Conservation (phyloP, 2,113 vertebrate species). For the Cebidichthys violaceus region DNA sequence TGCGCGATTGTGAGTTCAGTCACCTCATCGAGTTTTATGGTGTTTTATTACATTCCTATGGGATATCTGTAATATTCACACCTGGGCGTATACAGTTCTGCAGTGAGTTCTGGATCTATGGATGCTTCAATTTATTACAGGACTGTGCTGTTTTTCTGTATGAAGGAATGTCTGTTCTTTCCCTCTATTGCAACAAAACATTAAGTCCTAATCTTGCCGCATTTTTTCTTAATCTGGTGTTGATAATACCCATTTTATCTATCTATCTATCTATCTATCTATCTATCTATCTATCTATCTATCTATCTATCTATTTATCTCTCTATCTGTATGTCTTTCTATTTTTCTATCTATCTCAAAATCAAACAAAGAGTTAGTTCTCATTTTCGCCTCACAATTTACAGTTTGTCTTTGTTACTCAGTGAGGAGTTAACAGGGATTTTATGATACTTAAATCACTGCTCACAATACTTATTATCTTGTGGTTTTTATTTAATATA, state of each 20-base stretch:
- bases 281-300: not conserved
- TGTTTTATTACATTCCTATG: not conserved
- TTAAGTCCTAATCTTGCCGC: not conserved
- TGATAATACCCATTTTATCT: not conserved
- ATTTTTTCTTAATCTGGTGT: not conserved
- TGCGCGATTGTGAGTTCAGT: conserved; percentile 20
- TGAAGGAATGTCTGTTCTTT: not conserved
- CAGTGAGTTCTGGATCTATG: not conserved
- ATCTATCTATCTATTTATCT: not conserved
- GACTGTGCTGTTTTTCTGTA: not conserved
- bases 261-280: not conserved
- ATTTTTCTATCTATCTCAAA: not conserved
- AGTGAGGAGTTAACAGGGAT: not conserved
- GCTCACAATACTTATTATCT: not conserved
- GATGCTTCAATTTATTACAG: not conserved
- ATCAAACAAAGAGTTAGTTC: not conserved
- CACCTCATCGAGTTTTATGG: not conserved
- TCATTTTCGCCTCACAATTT: not conserved
- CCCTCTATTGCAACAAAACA: not conserved
- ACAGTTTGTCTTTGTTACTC: not conserved
- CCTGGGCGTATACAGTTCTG: not conserved
- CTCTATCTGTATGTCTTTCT: not conserved
- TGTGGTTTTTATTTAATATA: not conserved
- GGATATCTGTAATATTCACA: not conserved
- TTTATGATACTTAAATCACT: not conserved